Evolutionary conservation across 1,140 invertebrate species (phyloP).

Genomic region (Drosophila equinoxialis): DNA sequence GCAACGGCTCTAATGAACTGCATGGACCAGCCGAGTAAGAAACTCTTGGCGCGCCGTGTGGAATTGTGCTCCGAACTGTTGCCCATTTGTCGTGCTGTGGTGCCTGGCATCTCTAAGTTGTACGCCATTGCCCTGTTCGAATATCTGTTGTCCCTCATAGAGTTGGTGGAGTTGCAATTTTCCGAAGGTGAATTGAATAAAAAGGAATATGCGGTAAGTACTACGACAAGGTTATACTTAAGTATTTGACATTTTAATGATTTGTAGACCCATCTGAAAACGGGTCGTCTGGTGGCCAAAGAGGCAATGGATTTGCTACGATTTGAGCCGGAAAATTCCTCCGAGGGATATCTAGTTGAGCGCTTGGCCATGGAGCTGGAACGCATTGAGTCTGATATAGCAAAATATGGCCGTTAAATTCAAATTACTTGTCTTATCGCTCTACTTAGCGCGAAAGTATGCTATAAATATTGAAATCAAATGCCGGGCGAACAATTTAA

Average conservation of each 20-base stretch:
- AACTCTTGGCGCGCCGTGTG: constrained; percentile 84
- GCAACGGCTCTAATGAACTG: constrained; percentile 83
- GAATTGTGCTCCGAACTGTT: constrained; percentile 87
- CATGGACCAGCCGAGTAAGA: constrained; percentile 82
- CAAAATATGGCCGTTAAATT: constrained; percentile 59
- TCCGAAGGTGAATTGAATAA: constrained; percentile 58
- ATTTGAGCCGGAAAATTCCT: constrained; percentile 88
- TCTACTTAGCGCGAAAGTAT: too few species aligned
- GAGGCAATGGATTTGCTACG: constrained; percentile 87
- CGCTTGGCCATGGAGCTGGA: constrained; percentile 67
- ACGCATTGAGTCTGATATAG: constrained; percentile 70
- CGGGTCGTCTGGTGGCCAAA: constrained; percentile 85
- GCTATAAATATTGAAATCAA: too few species aligned
- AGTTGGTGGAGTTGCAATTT: constrained; percentile 84
- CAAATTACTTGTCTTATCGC: too few species aligned
- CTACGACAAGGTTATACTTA: too few species aligned
- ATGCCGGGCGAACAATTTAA: too few species aligned
- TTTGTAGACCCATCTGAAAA: constrained; percentile 76
- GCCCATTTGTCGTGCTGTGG: constrained; percentile 86
- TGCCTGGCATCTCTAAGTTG: constrained; percentile 89
- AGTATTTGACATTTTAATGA: background rate
- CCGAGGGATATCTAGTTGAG: constrained; percentile 87
- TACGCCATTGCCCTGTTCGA: constrained; percentile 90
- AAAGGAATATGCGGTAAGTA: constrained; percentile 59
- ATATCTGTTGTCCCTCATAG: constrained; percentile 87